Percentiles rank a stretch among this genome's conserved stretches.
Evolutionary conservation across 2,113 vertebrate species (phyloP).

Genomic region (Petrocephalus microphthalmus): DNA sequence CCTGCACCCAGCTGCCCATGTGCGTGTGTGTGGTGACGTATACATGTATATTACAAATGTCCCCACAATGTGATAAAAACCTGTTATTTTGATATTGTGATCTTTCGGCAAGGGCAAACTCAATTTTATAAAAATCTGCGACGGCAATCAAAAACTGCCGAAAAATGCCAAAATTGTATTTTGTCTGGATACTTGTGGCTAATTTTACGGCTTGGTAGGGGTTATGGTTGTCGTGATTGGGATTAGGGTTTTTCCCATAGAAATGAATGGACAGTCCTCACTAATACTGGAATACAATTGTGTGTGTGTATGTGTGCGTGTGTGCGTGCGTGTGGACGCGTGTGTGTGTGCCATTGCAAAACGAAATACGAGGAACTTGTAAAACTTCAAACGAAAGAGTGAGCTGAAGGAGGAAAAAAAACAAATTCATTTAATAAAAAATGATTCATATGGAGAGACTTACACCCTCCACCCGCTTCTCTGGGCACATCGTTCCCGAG

Average conservation of each 20-base stretch:
- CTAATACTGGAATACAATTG: too few species aligned
- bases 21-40: background rate
- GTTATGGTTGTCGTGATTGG: too few species aligned
- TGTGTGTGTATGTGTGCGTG: background rate
- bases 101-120: too few species aligned
- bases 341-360: background rate
- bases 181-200: background rate
- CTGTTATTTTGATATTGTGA: background rate
- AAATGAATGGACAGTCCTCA: too few species aligned
- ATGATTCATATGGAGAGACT: slow-evolving; percentile 1
- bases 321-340: background rate
- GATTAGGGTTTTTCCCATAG: too few species aligned
- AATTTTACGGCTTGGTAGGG: background rate
- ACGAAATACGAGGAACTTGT: background rate
- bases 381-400: background rate
- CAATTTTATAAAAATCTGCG: background rate
- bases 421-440: background rate
- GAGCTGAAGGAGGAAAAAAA: background rate
- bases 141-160: background rate
- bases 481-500: background rate
- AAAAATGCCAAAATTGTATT: background rate
- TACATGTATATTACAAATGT: background rate
- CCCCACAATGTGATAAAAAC: background rate
- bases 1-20: background rate
- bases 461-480: background rate